Evolutionary conservation across 2,797 vertebrate species (phyloP).

Genomic region (Anguilla megastoma): DNA sequence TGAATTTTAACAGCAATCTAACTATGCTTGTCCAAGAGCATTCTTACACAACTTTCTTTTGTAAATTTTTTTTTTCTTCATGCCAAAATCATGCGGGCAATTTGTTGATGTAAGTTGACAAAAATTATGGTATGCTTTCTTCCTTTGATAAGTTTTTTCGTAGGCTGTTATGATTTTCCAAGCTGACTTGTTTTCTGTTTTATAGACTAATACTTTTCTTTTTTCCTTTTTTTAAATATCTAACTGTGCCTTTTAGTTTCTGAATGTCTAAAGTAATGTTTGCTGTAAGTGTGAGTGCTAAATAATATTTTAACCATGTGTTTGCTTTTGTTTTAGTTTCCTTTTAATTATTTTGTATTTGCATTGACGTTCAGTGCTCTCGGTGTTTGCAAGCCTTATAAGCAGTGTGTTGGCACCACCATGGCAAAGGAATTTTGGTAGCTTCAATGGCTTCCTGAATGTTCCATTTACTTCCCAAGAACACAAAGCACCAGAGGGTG

Average conservation of each 20-base stretch:
- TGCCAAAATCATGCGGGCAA: constrained; percentile 99
- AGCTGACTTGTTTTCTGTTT: constrained; percentile 61
- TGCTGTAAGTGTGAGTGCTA: constrained; percentile 72
- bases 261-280: constrained; percentile 71
- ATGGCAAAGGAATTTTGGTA: constrained; percentile 69
- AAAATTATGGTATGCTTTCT: constrained; percentile 91
- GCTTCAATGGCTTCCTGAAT: constrained; percentile 72
- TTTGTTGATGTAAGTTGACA: constrained; percentile 99
- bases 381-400: constrained; percentile 69
- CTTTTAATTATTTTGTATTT: constrained; percentile 62
- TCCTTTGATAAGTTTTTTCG: constrained; percentile 72
- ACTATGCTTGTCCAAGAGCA: constrained; percentile 92
- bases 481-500: background rate
- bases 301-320: constrained; percentile 63
- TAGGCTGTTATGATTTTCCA: constrained; percentile 75
- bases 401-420: constrained; percentile 67
- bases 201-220: constrained; percentile 44
- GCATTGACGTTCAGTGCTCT: constrained; percentile 74
- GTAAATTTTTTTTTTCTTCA: constrained; percentile 99
- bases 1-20: constrained; percentile 81
- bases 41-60: constrained; percentile 99
- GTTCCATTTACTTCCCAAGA: constrained; percentile 41
- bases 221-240: constrained; percentile 71
- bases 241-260: constrained; percentile 79
- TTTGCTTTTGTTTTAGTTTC: constrained; percentile 53